Evolutionary conservation across 2,113 vertebrate species (phyloP).

Genomic region (Ailurus styani): DNA sequence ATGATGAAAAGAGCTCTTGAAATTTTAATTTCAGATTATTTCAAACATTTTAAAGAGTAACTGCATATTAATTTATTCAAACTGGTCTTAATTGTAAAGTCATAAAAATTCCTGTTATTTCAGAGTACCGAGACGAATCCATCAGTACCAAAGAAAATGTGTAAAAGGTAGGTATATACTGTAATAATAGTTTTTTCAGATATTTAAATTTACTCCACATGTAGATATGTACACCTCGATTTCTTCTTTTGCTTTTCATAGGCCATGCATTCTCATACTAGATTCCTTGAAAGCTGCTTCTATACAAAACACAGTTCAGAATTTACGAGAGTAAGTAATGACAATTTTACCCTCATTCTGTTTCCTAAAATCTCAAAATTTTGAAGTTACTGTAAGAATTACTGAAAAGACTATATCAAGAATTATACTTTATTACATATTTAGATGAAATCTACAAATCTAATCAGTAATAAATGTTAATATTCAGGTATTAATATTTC

Average conservation of each 20-base stretch:
- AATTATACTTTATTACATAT: constrained; percentile 25
- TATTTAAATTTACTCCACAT: neutral
- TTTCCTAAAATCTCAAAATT: constrained; percentile 32
- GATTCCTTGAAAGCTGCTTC: constrained; percentile 94
- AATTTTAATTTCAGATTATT: constrained; percentile 42
- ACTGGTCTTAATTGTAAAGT: constrained; percentile 52
- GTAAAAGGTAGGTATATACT: constrained; percentile 81
- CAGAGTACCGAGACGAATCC: constrained; percentile 75
- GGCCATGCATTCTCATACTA: constrained; percentile 95
- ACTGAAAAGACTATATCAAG: neutral
- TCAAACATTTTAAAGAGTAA: constrained; percentile 42
- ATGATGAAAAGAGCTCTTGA: constrained; percentile 28
- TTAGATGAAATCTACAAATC: neutral
- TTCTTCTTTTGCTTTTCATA: constrained; percentile 74
- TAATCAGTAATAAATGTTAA: neutral
- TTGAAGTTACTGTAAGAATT: constrained; percentile 14
- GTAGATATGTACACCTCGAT: neutral
- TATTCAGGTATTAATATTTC: constrained; percentile 24
- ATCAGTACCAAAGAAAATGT: constrained; percentile 76
- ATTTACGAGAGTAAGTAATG: constrained; percentile 93
- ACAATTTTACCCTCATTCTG: neutral
- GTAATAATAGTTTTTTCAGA: neutral
- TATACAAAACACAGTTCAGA: constrained; percentile 90
- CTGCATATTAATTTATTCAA: constrained; percentile 41
- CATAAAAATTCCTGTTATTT: constrained; percentile 69